These are phyloP conservation scores for Machimus rusticus DNA, from an alignment of 2,888 invertebrate genomes.

Conservation along the genomic window DNA sequence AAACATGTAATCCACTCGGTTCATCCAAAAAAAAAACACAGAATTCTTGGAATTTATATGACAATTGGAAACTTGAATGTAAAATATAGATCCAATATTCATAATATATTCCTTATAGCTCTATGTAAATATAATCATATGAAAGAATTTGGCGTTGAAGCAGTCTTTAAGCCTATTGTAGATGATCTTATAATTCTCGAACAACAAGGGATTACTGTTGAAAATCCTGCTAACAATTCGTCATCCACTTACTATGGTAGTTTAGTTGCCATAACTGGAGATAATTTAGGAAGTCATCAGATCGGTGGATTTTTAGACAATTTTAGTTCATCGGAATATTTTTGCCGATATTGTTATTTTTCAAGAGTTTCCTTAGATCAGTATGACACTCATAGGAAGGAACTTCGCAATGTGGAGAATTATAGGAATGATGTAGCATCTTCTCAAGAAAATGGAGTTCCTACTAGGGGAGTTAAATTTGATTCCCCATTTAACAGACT, in stretches of 20 bases:
- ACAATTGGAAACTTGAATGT: neutral
- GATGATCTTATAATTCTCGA: neutral
- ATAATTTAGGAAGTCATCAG: slow-evolving; percentile 12
- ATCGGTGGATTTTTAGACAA: neutral
- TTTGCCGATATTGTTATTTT: neutral
- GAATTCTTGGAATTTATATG: neutral
- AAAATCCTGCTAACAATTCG: neutral
- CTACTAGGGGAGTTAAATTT: no score
- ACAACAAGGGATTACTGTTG: neutral
- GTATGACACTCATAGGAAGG: neutral
- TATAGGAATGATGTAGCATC: neutral
- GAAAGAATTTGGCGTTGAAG: neutral
- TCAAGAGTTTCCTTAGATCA: neutral
- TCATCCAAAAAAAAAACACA: neutral
- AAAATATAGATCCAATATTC: neutral
- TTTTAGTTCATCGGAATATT: neutral
- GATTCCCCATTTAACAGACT: no score
- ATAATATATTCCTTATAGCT: neutral
- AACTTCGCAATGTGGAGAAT: neutral
- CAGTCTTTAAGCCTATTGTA: neutral
- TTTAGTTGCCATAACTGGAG: neutral
- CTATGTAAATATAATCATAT: neutral
- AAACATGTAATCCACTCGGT: slow-evolving; percentile 11
- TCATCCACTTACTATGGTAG: neutral
- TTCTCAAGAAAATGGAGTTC: neutral